Conservation (phyloP, 2,888 invertebrate species). For the Dioctria linearis region DNA sequence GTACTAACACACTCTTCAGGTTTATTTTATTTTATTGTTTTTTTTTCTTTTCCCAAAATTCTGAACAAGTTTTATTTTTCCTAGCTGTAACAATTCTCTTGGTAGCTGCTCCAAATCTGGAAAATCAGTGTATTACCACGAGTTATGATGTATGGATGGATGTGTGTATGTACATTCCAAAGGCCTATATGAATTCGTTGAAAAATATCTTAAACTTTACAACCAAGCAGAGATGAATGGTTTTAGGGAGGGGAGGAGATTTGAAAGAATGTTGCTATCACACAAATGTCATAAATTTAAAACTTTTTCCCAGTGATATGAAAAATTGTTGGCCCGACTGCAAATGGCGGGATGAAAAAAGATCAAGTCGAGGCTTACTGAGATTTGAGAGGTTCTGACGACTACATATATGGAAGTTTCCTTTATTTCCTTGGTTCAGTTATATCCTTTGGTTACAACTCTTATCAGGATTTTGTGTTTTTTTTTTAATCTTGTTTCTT, state of each 20-base stretch:
- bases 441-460: too few relatives aligned
- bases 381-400: too few relatives aligned
- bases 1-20: background rate
- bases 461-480: too few relatives aligned
- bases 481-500: too few relatives aligned
- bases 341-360: too few relatives aligned
- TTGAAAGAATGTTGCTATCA: slow-evolving; percentile 37
- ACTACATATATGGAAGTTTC: too few relatives aligned
- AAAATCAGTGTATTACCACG: slow-evolving; percentile 32
- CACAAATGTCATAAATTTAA: slow-evolving; percentile 31
- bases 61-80: slow-evolving; percentile 13
- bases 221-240: slow-evolving; percentile 16
- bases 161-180: too few relatives aligned
- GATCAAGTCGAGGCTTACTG: too few relatives aligned
- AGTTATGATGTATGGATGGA: slow-evolving; percentile 27
- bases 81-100: background rate
- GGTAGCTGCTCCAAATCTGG: slow-evolving; percentile 38
- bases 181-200: slow-evolving; percentile 20
- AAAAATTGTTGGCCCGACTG: slow-evolving; percentile 15
- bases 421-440: too few relatives aligned
- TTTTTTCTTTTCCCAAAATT: slow-evolving; percentile 2
- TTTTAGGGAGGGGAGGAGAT: background rate
- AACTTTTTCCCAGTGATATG: slow-evolving; percentile 24
- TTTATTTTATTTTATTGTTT: too few relatives aligned
- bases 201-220: slow-evolving; percentile 46